phyloP scores from a whole-genome alignment of 2,888 invertebrate species.

The Tachina grossa region DNA sequence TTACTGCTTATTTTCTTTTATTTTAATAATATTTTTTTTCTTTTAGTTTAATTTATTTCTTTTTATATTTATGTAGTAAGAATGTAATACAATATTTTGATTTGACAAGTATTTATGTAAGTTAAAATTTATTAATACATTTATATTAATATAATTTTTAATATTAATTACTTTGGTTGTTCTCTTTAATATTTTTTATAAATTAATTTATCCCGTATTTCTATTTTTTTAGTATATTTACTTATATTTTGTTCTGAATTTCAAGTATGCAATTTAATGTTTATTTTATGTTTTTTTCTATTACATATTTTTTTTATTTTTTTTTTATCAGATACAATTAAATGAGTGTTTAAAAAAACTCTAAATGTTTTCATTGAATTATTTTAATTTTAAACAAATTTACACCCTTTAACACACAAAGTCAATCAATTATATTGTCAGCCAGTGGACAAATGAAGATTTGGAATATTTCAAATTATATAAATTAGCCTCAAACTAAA shows the following conservation, averaged over 20 bases:
- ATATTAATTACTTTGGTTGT: constrained; percentile 70
- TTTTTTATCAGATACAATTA: background rate
- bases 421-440: background rate
- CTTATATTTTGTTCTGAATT: constrained; percentile 19
- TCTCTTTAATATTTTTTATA: constrained; percentile 30
- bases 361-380: background rate
- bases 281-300: background rate
- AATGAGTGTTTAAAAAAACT: background rate
- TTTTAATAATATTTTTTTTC: constrained; percentile 45
- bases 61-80: constrained; percentile 64
- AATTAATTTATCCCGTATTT: constrained; percentile 41
- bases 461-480: constrained; percentile 47
- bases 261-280: constrained; percentile 30
- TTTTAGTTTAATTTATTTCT: constrained; percentile 37
- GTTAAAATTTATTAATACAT: constrained; percentile 62
- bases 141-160: constrained; percentile 55
- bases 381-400: constrained; percentile 8
- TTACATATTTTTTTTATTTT: background rate
- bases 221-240: background rate
- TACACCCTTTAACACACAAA: constrained; percentile 9
- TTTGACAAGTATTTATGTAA: constrained; percentile 69
- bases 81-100: constrained; percentile 72
- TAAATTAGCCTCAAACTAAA: constrained; percentile 81
- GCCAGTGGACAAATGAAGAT: constrained; percentile 44
- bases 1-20: constrained; percentile 55